A percentile compares a stretch with the other conserved stretches of the same genome.
These are phyloP conservation scores for Scaptomyza montana DNA, from an alignment of 1,140 invertebrate genomes.

Conservation along the genomic window DNA sequence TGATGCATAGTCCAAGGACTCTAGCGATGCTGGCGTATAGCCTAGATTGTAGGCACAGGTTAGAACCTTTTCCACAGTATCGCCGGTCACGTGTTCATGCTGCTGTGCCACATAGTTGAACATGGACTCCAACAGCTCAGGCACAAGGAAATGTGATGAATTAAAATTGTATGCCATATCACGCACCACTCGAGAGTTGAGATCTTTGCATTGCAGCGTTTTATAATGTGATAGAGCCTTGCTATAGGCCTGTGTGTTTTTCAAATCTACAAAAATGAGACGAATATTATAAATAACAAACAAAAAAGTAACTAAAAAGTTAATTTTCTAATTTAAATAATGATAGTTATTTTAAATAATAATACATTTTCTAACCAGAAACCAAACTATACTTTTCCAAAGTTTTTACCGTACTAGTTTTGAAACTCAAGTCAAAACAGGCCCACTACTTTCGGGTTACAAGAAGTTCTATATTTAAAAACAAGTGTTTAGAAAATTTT, in stretches of 20 bases:
- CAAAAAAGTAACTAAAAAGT: constrained; percentile 24
- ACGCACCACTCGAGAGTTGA: constrained; percentile 83
- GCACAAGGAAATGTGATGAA: constrained; percentile 76
- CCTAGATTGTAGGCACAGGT: constrained; percentile 84
- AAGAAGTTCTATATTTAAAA: too few species aligned
- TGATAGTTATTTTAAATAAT: too few species aligned
- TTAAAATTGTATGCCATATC: constrained; percentile 82
- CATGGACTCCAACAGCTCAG: constrained; percentile 83
- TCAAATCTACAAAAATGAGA: constrained; percentile 15
- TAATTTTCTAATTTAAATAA: not conserved
- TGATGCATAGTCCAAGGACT: constrained; percentile 72
- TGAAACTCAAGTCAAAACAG: too few species aligned
- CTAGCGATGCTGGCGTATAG: constrained; percentile 80
- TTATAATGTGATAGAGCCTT: constrained; percentile 63
- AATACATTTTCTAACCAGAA: too few species aligned
- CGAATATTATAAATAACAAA: too few species aligned
- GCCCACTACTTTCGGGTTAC: too few species aligned
- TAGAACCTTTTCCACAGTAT: constrained; percentile 84
- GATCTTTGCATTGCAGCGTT: constrained; percentile 56
- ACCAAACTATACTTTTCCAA: too few species aligned
- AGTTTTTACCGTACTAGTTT: too few species aligned
- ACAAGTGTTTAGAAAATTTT: too few species aligned
- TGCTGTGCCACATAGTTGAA: constrained; percentile 83
- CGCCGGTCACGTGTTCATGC: constrained; percentile 81
- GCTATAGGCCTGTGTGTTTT: constrained; percentile 58